These are phyloP conservation scores for Astyanax mexicanus DNA, from an alignment of 2,797 vertebrate species.

Conservation along the genomic window DNA sequence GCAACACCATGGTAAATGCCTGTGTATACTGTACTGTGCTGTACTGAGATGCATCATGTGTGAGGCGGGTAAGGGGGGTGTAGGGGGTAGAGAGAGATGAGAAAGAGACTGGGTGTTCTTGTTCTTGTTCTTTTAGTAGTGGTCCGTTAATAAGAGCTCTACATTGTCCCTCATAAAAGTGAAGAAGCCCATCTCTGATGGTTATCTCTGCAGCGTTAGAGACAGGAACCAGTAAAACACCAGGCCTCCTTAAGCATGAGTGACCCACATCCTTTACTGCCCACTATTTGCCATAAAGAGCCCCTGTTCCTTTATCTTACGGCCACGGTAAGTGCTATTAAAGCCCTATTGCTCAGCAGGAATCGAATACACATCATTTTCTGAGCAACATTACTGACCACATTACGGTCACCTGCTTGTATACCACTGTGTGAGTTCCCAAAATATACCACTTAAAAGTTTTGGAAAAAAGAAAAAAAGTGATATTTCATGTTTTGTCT, in stretches of 20 bases:
- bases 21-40: background rate
- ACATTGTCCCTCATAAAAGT: slow-evolving; percentile 38
- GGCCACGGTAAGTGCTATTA: background rate
- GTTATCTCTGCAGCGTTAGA: background rate
- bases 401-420: background rate
- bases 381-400: background rate
- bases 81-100: background rate
- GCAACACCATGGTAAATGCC: slow-evolving; percentile 1
- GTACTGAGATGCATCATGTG: background rate
- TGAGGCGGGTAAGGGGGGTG: background rate
- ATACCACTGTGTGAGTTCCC: background rate
- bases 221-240: slow-evolving; percentile 26
- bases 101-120: background rate
- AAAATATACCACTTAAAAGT: background rate
- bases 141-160: slow-evolving; percentile 14
- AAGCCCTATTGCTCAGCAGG: background rate
- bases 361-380: background rate
- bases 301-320: background rate
- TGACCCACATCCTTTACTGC: slow-evolving; percentile 33
- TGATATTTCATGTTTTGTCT: too few species aligned
- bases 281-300: slow-evolving; percentile 31
- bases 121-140: background rate
- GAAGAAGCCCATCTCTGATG: slow-evolving; percentile 14
- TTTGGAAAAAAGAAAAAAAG: too few species aligned
- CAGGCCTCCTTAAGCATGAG: slow-evolving; percentile 9